Evolutionary conservation across 2,113 vertebrate genomes (phyloP).

Genomic region (Atlantisia rogersi): DNA sequence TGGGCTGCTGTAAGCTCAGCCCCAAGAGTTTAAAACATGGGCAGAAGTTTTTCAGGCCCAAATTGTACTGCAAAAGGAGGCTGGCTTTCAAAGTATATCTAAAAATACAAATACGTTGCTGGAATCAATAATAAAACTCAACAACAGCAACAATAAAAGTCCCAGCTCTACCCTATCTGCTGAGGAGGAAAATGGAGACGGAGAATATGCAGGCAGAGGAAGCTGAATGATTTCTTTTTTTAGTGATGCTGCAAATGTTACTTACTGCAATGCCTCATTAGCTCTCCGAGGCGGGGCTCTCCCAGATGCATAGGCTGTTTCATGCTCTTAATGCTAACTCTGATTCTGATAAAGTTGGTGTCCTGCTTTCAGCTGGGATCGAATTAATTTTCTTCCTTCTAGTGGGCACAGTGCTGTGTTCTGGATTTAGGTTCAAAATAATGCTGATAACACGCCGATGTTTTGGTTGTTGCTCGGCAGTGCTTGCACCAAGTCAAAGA

Average conservation of each 20-base stretch:
- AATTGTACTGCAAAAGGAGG: background rate
- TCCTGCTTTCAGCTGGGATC: too few species aligned
- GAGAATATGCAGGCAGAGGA: background rate
- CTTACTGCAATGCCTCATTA: background rate
- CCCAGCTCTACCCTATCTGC: background rate
- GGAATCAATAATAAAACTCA: background rate
- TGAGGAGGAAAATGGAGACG: background rate
- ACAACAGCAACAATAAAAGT: background rate
- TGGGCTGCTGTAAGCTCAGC: background rate
- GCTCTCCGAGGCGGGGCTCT: background rate
- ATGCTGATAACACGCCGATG: too few species aligned
- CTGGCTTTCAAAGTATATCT: background rate
- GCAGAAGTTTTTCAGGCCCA: background rate
- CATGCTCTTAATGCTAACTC: background rate
- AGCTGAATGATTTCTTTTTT: background rate
- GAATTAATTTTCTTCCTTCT: too few species aligned
- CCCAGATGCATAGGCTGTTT: background rate
- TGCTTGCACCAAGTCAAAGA: too few species aligned
- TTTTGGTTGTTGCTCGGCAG: too few species aligned
- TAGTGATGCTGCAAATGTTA: background rate
- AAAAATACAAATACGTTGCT: background rate
- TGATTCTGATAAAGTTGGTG: background rate
- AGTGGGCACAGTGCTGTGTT: too few species aligned
- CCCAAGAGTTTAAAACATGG: background rate
- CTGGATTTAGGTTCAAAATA: too few species aligned